Conservation (phyloP, 2,888 invertebrate genomes). For the Rhodophaea formosa region DNA sequence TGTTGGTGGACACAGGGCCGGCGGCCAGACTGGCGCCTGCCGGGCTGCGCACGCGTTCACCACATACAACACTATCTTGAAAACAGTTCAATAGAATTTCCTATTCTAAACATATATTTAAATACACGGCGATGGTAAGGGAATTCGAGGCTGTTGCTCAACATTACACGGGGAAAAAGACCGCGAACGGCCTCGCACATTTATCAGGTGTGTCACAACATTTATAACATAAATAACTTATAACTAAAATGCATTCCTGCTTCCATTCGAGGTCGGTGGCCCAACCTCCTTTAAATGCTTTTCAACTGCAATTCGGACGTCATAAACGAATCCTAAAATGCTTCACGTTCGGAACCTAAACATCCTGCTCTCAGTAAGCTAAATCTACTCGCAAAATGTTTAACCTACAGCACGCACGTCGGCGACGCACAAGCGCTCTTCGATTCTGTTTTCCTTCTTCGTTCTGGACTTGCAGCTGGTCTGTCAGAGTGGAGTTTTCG, state of each 20-base stretch:
- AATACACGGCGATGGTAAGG: constrained; percentile 30
- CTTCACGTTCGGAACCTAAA: constrained; percentile 26
- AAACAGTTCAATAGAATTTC: constrained; percentile 12
- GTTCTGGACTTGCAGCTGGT: constrained; percentile 13
- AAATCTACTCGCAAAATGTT: constrained; percentile 26
- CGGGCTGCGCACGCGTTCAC: constrained; percentile 2
- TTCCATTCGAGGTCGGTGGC: constrained; percentile 35
- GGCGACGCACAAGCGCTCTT: neutral
- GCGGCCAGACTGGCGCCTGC: neutral
- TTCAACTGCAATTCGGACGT: constrained; percentile 30
- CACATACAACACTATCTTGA: constrained; percentile 17
- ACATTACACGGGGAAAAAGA: constrained; percentile 34
- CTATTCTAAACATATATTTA: constrained; percentile 33
- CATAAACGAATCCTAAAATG: constrained; percentile 31
- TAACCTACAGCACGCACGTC: constrained; percentile 20
- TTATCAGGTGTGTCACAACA: constrained; percentile 38
- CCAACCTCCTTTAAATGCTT: constrained; percentile 32
- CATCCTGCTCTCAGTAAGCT: constrained; percentile 25
- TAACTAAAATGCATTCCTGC: constrained; percentile 35
- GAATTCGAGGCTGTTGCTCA: constrained; percentile 63
- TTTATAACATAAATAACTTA: constrained; percentile 55
- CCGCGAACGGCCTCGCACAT: constrained; percentile 25
- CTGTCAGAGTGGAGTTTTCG: constrained; percentile 18
- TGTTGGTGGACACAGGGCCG: neutral
- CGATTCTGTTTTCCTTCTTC: neutral